Conservation (phyloP, 2,797 vertebrate genomes). For the Poeciliopsis paucimaculata region DNA sequence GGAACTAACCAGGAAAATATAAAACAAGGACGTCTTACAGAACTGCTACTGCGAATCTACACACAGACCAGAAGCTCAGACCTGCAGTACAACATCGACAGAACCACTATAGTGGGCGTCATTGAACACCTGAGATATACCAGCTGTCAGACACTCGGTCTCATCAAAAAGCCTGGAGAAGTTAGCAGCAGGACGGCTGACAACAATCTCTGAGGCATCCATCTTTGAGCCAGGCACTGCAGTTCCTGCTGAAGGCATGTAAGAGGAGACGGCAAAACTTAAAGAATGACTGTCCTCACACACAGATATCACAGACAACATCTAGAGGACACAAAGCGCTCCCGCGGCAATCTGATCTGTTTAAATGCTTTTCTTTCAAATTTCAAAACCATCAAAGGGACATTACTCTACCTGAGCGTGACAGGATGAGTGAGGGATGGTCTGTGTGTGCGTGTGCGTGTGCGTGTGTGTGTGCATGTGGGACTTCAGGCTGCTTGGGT, state of each 20-base stretch:
- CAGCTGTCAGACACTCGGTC: constrained; percentile 65
- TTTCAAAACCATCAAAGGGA: constrained; percentile 76
- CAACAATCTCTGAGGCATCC: constrained; percentile 78
- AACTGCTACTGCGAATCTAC: background rate
- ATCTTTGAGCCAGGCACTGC: constrained; percentile 71
- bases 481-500: constrained; percentile 47
- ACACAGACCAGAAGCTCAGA: constrained; percentile 24
- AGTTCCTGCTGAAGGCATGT: constrained; percentile 77
- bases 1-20: constrained; percentile 2
- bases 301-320: constrained; percentile 70
- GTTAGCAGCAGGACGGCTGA: constrained; percentile 65
- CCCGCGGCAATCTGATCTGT: constrained; percentile 75
- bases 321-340: constrained; percentile 82
- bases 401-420: constrained; percentile 74
- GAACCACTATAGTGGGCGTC: constrained; percentile 56
- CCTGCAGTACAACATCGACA: constrained; percentile 57
- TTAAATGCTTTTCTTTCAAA: constrained; percentile 78
- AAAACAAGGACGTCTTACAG: constrained; percentile 12
- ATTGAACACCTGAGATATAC: constrained; percentile 75
- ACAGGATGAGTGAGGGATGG: constrained; percentile 77
- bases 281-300: constrained; percentile 75
- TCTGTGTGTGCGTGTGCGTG: constrained; percentile 49
- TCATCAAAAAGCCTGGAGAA: constrained; percentile 71
- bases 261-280: constrained; percentile 75
- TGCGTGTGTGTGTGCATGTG: constrained; percentile 48